Evolutionary conservation across 2,888 invertebrate genomes (phyloP).

Genomic region (Sialis fuliginosa): DNA sequence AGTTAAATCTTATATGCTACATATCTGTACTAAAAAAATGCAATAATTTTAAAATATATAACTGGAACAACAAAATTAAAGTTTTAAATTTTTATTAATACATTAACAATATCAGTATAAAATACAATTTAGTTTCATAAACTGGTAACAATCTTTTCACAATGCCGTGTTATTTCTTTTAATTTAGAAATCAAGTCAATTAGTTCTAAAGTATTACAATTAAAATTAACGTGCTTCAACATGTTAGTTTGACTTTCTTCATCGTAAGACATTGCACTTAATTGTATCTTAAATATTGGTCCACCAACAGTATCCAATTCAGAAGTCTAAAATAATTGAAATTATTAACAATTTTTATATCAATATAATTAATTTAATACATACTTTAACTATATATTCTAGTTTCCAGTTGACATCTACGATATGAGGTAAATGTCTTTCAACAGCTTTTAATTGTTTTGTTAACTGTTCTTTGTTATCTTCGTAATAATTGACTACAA

Average conservation of each 20-base stretch:
- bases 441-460: constrained; percentile 20
- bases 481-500: constrained; percentile 17
- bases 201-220: constrained; percentile 41
- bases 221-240: constrained; percentile 33
- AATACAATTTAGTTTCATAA: not conserved
- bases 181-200: constrained; percentile 49
- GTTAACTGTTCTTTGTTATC: constrained; percentile 16
- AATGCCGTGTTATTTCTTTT: constrained; percentile 43
- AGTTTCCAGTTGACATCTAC: constrained; percentile 41
- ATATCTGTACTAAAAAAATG: no score
- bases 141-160: constrained; percentile 28
- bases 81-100: no score
- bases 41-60: no score
- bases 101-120: no score
- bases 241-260: constrained; percentile 23
- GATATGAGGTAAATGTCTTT: constrained; percentile 30
- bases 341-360: not conserved
- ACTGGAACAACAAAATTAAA: no score
- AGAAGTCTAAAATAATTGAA: constrained; percentile 17
- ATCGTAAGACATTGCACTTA: constrained; percentile 19
- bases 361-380: not conserved
- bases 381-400: constrained; percentile 28
- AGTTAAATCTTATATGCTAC: no score
- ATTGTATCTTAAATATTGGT: constrained; percentile 21
- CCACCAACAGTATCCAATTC: constrained; percentile 18